phyloP scores from a whole-genome alignment of 2,888 invertebrate genomes.

The Thereva nobilitata region DNA sequence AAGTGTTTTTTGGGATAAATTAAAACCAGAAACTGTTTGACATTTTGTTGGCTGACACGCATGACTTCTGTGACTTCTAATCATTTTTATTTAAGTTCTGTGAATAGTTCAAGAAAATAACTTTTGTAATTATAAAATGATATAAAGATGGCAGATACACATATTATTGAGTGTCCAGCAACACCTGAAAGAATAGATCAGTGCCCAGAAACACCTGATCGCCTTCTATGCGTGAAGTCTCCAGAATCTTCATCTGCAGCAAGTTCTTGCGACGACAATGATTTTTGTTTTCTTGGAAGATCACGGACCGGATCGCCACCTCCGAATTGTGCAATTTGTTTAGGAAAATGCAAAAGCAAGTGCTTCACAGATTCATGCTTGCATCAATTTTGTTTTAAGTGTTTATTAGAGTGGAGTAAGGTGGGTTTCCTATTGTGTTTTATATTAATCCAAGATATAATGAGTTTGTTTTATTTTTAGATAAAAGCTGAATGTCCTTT shows the following conservation, averaged over 20 bases:
- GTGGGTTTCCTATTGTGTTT: constrained; percentile 55
- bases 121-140: constrained; percentile 15
- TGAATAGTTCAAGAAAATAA: background rate
- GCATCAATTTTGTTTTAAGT: constrained; percentile 93
- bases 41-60: constrained; percentile 26
- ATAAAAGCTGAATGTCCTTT: constrained; percentile 92
- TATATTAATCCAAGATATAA: background rate
- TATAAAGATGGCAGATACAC: constrained; percentile 33
- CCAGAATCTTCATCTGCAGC: constrained; percentile 51
- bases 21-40: constrained; percentile 14
- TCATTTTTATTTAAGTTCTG: constrained; percentile 13
- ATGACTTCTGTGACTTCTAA: constrained; percentile 30
- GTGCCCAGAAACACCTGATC: constrained; percentile 44
- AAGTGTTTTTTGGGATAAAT: constrained; percentile 3
- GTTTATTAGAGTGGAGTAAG: constrained; percentile 92
- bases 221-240: constrained; percentile 36
- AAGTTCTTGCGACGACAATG: constrained; percentile 56
- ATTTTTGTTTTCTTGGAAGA: constrained; percentile 60
- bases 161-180: constrained; percentile 41
- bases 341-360: constrained; percentile 83
- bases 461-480: constrained; percentile 57
- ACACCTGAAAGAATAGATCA: constrained; percentile 44
- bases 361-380: constrained; percentile 91
- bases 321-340: constrained; percentile 90
- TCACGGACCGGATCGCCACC: constrained; percentile 68